Base-by-base conservation (phyloP, 2,113 vertebrate species). In the Bothrops jararaca region DNA sequence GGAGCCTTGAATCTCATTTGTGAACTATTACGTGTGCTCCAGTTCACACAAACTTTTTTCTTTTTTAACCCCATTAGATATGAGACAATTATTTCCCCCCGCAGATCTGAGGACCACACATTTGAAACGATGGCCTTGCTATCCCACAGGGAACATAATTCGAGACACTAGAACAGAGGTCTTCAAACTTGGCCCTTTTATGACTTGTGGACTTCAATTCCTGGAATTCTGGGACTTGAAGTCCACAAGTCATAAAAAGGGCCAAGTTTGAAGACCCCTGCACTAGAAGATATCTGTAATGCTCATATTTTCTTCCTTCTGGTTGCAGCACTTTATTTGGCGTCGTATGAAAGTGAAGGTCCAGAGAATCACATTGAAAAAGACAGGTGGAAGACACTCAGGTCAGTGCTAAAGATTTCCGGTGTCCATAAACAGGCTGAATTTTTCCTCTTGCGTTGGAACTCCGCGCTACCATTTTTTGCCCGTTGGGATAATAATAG, bases 301-400 rank as follows among this genome's bases (percentile, higher is more conserved):
- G 20, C 24, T 97, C 88, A 96, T 20, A 23, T 52, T 57, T 42
- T 89, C 80, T 96, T 94, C 89, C 50, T 95, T 95, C 60, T 96
- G 58, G 57, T 95, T 97, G 64, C 95, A 99, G 99, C 98, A 92
- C 97, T 99, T 96, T 99, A 98, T 95, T 96, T 99, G 98, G 98
- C 99, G 1, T 99, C 99, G 0, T 99, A 99, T 23, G 99, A 99
- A 92, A 99, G 99, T 0, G 98, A 99, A 96, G 98, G 99, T 85
- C 99, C 99, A 1, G 99, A 99, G 96, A 99, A 99, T 97, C 98
- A 99, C 95, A 94, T 98, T 96, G 99, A 99, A 96, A 99, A 99
- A 95, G 98, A 99, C 98, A 98, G 98, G 97, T 99, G 99, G 99
- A 99, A 99, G 97, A 98, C 98, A 94, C 97, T 99, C 92, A 99